Evolutionary conservation across 2,113 vertebrate species (phyloP), one percentile per base, ranked within the genome.

Genomic region (Neodon shergylaensis): DNA sequence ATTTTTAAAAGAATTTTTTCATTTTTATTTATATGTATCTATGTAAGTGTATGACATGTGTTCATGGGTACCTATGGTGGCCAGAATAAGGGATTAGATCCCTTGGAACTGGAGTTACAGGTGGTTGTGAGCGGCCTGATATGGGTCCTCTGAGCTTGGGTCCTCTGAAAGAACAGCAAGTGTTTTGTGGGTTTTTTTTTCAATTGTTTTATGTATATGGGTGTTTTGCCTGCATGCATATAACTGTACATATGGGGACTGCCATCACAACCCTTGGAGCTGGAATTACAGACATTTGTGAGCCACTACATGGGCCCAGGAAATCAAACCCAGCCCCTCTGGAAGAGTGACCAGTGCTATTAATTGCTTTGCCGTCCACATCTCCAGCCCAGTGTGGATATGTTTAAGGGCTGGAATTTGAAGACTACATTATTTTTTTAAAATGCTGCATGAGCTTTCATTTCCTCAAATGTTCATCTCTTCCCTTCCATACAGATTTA

Each of bases 381-480:
- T 47, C 31, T 36, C 63, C 33, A 47, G 61, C 3, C 16, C 39
- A 42, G 47, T 33, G 63, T 47, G 19, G 17, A 68, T 33, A 85
- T 68, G 39, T 91, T 94, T 78, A 83, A 88, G 66, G n/a, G 44
- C 44, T 84, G 21, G 31, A n/a, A 94, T 81, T 73, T 92, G n/a
- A 96, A 90, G 79, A 85, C 92, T n/a, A 79, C 72, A 79, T 88
- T 88, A 85, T 70, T 33, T 63, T 63, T 65, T 4, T 21, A 22
- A 39, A 39, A 72, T 58, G 73, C 22, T 63, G 22, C 12, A 13
- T 79, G 52, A 94, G 22, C 21, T 58, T 88, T 77, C 47, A 49
- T 90, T 78, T n/a, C 17, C 9, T 92, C 65, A n/a, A 78, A 61
- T 39, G 44, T 3, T 65, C 92, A 90, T 78, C 89, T 61, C 19